Evolutionary conservation across 2,797 vertebrate genomes (phyloP).

Genomic region (Sebastes kiyomatsui): DNA sequence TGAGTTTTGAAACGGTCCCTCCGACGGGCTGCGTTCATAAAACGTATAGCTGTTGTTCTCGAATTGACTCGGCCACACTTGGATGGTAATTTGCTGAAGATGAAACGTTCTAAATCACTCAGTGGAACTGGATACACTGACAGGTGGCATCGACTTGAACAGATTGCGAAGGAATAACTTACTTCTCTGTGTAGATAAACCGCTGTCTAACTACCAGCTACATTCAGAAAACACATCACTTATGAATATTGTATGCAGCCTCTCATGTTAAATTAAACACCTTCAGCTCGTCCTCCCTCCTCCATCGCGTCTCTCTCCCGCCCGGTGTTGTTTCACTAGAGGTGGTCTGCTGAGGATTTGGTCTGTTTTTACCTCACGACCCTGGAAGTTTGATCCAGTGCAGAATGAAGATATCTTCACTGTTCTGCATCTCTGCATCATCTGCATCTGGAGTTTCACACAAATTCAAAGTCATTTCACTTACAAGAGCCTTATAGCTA

Average conservation of each 20-base stretch:
- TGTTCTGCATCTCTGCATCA: neutral
- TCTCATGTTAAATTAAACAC: constrained; percentile 13
- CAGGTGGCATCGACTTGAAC: constrained; percentile 5
- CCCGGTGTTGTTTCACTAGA: neutral
- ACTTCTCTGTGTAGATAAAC: neutral
- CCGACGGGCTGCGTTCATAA: neutral
- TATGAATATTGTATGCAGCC: constrained; percentile 1
- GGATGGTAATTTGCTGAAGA: constrained; percentile 17
- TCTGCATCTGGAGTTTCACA: neutral
- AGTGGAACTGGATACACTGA: neutral
- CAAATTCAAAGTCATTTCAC: constrained; percentile 4
- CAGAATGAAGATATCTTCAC: neutral
- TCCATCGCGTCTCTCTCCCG: neutral
- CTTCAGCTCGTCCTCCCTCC: neutral
- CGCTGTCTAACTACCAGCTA: constrained; percentile 12
- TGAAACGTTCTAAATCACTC: constrained; percentile 30
- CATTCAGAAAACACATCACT: constrained; percentile 1
- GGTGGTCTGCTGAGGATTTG: neutral
- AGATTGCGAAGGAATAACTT: constrained; percentile 1
- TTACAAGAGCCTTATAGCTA: neutral
- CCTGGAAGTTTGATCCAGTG: neutral
- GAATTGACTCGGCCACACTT: constrained; percentile 10
- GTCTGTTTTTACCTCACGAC: constrained; percentile 2
- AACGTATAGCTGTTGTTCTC: neutral
- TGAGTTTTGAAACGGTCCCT: constrained; percentile 1